phyloP scores from a whole-genome alignment of 1,140 invertebrate species.

The Tetragnatha versicolor region DNA sequence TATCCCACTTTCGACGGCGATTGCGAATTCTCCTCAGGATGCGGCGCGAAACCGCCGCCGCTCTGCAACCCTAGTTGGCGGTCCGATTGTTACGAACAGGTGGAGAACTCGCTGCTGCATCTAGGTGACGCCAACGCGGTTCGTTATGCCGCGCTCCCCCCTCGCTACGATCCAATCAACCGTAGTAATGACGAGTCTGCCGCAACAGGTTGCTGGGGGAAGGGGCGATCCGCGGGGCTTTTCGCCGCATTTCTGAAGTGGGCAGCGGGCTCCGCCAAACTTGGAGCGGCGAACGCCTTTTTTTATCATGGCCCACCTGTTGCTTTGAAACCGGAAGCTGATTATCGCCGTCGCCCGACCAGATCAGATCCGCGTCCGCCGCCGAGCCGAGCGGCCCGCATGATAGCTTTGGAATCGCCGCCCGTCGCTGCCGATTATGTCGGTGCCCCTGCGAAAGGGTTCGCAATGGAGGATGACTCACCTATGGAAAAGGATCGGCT shows the following conservation, averaged over 20 bases:
- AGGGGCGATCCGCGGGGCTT: conserved; percentile 24
- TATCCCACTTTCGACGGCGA: too few relatives aligned
- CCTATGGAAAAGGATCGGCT: too few relatives aligned
- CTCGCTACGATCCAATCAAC: conserved; percentile 28
- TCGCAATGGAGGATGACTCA: too few relatives aligned
- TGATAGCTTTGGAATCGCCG: conserved; percentile 23
- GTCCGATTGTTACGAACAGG: neutral
- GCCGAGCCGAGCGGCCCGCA: conserved; percentile 3
- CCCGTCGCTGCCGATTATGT: conserved; percentile 28
- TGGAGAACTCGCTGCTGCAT: conserved; percentile 24
- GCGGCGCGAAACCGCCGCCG: neutral
- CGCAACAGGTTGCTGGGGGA: conserved; percentile 40
- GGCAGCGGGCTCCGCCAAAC: conserved; percentile 38
- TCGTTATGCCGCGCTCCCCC: conserved; percentile 31
- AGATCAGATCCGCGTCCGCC: conserved; percentile 30
- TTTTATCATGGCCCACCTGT: conserved; percentile 51
- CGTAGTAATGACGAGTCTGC: conserved; percentile 48
- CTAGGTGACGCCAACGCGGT: conserved; percentile 47
- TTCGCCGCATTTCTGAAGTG: conserved; percentile 29
- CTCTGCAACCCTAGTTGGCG: conserved; percentile 29
- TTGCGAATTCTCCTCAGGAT: too few relatives aligned
- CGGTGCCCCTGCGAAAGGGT: too few relatives aligned
- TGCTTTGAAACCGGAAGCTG: conserved; percentile 41
- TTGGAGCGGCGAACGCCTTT: conserved; percentile 46
- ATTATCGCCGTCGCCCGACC: conserved; percentile 28